phyloP scores from a whole-genome alignment of 1,140 invertebrate genomes.

The Galleria mellonella region DNA sequence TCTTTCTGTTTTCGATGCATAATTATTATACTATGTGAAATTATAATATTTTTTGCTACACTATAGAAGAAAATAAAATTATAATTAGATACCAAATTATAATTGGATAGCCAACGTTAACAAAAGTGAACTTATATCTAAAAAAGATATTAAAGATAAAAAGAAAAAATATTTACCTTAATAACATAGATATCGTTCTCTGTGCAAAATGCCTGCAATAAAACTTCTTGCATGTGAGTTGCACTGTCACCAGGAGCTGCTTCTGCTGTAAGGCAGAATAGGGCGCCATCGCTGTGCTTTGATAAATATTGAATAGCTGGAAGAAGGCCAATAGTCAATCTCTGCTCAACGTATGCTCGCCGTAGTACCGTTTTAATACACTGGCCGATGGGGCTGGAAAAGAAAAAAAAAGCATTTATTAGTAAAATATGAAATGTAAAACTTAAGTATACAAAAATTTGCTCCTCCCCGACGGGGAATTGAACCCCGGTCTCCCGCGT shows the following conservation, averaged over 20 bases:
- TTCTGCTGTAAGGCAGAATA: slow-evolving; percentile 78
- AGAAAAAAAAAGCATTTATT: slow-evolving; percentile 22
- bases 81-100: no score
- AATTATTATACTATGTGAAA: no score
- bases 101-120: no score
- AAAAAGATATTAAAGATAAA: no score
- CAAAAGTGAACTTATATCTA: no score
- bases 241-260: slow-evolving; percentile 77
- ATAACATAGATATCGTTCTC: slow-evolving; percentile 82
- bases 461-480: slow-evolving; percentile 14
- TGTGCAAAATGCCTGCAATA: slow-evolving; percentile 81
- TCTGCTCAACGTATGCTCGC: slow-evolving; percentile 75
- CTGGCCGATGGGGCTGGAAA: slow-evolving; percentile 67
- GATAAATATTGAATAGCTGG: slow-evolving; percentile 77
- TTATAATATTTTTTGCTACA: no score
- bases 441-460: slow-evolving; percentile 7
- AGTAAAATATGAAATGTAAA: not conserved
- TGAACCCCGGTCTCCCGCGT: slow-evolving; percentile 10
- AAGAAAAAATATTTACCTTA: slow-evolving; percentile 66
- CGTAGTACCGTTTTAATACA: slow-evolving; percentile 75
- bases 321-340: slow-evolving; percentile 77
- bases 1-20: no score
- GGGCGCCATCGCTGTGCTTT: slow-evolving; percentile 75
- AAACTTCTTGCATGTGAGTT: slow-evolving; percentile 80
- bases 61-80: no score